Percentiles rank a stretch among this genome's conserved stretches.
These are phyloP conservation scores for Suncus etruscus DNA, from an alignment of 2,113 vertebrate genomes.

Conservation along the genomic window DNA sequence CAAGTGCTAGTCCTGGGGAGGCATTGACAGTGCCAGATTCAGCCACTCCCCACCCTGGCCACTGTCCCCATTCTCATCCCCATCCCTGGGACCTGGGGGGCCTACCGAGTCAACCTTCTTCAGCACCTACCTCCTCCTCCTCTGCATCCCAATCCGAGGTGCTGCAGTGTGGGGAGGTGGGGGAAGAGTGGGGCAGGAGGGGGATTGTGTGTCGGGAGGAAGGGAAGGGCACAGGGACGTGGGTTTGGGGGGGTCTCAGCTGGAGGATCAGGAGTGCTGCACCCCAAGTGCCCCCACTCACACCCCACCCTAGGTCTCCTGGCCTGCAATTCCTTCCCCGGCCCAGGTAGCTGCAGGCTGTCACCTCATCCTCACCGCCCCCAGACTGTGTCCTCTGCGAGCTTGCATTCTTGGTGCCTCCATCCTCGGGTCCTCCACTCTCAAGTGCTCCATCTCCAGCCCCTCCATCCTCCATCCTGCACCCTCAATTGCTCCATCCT, in stretches of 20 bases:
- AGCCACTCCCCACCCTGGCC: conserved; percentile 61
- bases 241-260: conserved; percentile 16
- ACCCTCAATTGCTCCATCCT: conserved; percentile 14
- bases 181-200: neutral
- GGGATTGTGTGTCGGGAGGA: neutral
- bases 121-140: conserved; percentile 3
- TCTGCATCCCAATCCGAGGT: conserved; percentile 33
- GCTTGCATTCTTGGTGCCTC: too few relatives aligned
- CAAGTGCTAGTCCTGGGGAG: conserved; percentile 29
- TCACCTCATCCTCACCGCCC: conserved; percentile 18
- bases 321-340: conserved; percentile 47
- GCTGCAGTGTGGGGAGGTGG: conserved; percentile 62
- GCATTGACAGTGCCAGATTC: too few relatives aligned
- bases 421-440: neutral
- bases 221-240: conserved; percentile 51
- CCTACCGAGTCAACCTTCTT: conserved; percentile 48
- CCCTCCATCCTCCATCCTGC: neutral
- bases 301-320: conserved; percentile 43
- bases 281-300: conserved; percentile 52
- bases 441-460: neutral
- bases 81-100: neutral
- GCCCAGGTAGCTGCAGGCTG: conserved; percentile 49
- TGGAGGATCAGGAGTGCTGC: neutral
- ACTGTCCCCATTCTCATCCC: neutral
- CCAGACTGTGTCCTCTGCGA: conserved; percentile 9